These are phyloP conservation scores for Acanthoscelides obtectus DNA, from an alignment of 2,888 invertebrate genomes.

Conservation along the genomic window DNA sequence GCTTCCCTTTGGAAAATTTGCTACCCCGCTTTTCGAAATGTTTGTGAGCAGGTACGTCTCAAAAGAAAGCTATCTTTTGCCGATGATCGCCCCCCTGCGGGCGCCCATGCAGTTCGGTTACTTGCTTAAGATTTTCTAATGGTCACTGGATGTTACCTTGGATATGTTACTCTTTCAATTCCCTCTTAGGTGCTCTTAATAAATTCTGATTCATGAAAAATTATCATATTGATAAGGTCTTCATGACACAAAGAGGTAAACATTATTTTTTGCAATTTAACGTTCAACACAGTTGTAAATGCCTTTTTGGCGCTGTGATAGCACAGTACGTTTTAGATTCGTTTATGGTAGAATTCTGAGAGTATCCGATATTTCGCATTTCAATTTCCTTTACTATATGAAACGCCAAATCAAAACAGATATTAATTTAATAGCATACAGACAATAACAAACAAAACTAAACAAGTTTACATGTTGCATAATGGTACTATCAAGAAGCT, in stretches of 20 bases:
- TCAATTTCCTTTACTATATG: not conserved
- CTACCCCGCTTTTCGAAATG: no score
- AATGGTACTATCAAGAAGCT: not conserved
- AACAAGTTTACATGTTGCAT: not conserved
- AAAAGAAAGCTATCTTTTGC: no score
- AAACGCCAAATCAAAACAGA: not conserved
- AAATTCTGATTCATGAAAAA: not conserved
- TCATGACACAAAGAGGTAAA: not conserved
- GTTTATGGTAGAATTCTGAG: not conserved
- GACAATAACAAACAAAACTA: not conserved
- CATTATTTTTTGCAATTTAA: not conserved
- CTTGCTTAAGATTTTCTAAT: no score
- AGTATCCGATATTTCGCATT: not conserved
- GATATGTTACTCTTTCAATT: no score
- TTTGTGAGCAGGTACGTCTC: no score
- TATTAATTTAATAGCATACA: not conserved
- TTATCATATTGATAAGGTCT: not conserved
- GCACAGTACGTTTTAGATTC: not conserved
- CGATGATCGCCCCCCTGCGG: no score
- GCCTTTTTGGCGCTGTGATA: not conserved
- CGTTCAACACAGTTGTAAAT: not conserved
- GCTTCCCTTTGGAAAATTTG: no score
- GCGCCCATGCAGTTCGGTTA: no score
- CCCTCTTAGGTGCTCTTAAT: no score
- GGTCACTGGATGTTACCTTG: no score